Base-by-base conservation (phyloP, 2,888 invertebrate genomes). In the Melitaea athalia region DNA sequence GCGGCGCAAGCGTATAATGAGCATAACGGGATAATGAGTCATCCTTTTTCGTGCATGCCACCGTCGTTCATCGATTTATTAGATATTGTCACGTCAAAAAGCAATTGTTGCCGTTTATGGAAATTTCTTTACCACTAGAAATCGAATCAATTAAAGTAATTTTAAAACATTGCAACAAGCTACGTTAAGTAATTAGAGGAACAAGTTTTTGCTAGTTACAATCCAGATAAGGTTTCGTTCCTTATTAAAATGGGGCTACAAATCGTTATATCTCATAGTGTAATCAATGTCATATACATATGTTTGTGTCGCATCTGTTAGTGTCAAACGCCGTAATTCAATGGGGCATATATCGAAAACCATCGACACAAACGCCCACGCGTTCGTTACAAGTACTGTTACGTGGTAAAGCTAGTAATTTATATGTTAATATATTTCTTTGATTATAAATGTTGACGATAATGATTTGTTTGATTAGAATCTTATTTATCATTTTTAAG, bases 301-400 rank as follows among this genome's bases (percentile, higher is more conserved):
- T 66, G 70, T 64, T 50, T 52, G 67, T 66, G 63, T 10, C 64
- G 61, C 70, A 69, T 71, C 67, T 64, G 71, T 72, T 67, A 71
- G 61, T 68, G 70, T 71, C 71, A 64, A 62, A 52, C 53, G 43
- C 55, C 61, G 67, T 71, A 66, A 72, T 74, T 74, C 74, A 74
- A 74, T 72, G 71, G 72, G 65, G 47, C 68, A 76, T 79, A 79
- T 72, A 80, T 82, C 76, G 78, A 75, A 73, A 75, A 74, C 76
- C 76, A 84, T 85, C 83, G 85, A 84, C 81, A 77, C 68, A 64
- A 67, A 63, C 79, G 72, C 83, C 85, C 75, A 84, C 85, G 76
- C 67, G 60, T 60, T 61, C 68, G 72, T 68, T 70, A 72, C 69
- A 50, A 50, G 78, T 81, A 83, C 81, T 67, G 63, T 75, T 70